Evolutionary conservation across 2,797 vertebrate genomes (phyloP).

Genomic region (Megalops cyprinoides): DNA sequence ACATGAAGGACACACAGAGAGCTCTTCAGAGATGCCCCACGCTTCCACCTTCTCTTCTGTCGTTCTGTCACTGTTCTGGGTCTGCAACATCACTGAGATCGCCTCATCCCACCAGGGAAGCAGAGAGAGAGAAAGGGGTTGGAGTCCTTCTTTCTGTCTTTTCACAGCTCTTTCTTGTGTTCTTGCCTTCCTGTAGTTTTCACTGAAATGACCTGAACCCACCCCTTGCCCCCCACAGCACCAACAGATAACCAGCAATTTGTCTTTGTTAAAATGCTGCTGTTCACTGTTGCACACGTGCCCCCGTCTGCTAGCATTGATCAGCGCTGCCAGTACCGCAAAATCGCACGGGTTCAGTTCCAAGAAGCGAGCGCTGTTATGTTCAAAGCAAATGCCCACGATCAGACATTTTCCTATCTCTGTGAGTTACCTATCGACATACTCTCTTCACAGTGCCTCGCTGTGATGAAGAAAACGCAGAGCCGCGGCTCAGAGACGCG

Average conservation of each 20-base stretch:
- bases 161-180: background rate
- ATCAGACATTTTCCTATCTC: background rate
- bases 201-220: background rate
- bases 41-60: constrained; percentile 31
- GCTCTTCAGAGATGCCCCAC: background rate
- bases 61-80: constrained; percentile 17
- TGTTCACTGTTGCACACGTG: background rate
- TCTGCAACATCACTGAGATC: background rate
- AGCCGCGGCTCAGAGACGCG: too few species aligned
- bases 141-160: background rate
- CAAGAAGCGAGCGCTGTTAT: background rate
- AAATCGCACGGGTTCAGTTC: background rate
- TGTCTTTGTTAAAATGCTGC: background rate
- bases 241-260: background rate
- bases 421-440: too few species aligned
- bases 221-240: background rate
- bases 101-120: background rate
- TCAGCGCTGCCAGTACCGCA: background rate
- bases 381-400: background rate
- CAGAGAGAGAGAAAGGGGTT: background rate
- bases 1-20: constrained; percentile 62
- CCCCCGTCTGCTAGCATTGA: background rate
- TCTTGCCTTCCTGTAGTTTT: background rate
- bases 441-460: constrained; percentile 5
- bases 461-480: background rate